These are phyloP conservation scores for Clarias laeviceps DNA, from an alignment of 2,797 vertebrate species.

Conservation along the genomic window DNA sequence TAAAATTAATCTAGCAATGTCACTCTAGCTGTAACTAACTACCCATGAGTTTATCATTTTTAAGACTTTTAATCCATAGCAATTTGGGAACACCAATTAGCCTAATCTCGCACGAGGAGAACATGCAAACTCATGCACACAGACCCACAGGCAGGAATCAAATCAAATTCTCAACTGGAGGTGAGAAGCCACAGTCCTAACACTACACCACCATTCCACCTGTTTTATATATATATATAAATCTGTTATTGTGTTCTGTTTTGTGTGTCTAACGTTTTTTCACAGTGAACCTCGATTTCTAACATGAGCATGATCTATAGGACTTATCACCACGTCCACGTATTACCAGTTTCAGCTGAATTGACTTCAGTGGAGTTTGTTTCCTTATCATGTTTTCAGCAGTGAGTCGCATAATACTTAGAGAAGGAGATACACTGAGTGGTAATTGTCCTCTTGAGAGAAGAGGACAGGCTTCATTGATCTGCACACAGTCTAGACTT, in stretches of 20 bases:
- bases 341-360: neutral
- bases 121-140: too few relatives aligned
- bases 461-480: conserved; percentile 49
- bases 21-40: neutral
- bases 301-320: neutral
- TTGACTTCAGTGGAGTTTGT: conserved; percentile 10
- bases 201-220: too few relatives aligned
- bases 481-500: conserved; percentile 41
- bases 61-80: too few relatives aligned
- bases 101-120: too few relatives aligned
- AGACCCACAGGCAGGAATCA: too few relatives aligned
- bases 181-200: too few relatives aligned
- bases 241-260: neutral
- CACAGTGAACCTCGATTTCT: neutral
- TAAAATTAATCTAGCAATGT: neutral
- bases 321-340: neutral
- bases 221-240: too few relatives aligned
- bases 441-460: conserved; percentile 42
- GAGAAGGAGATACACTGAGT: conserved; percentile 28
- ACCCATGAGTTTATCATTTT: too few relatives aligned
- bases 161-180: too few relatives aligned
- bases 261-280: neutral
- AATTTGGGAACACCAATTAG: too few relatives aligned
- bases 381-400: conserved; percentile 7
- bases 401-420: neutral